Conservation (phyloP, 2,113 vertebrate species). For the Boulengeromyrus knoepffleri region DNA sequence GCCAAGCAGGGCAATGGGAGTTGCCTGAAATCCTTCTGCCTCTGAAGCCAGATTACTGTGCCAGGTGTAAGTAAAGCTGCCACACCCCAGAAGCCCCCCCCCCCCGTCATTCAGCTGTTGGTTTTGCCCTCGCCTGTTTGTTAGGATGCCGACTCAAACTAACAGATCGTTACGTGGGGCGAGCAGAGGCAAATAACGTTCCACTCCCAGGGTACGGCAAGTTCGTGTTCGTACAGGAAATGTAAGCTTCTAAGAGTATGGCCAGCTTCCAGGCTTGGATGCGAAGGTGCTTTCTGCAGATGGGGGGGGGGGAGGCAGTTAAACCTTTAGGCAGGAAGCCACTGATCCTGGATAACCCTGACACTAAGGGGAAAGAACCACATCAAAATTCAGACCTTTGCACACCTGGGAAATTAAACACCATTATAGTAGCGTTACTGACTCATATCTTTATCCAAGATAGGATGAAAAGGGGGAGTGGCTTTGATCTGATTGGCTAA, state of each 20-base stretch:
- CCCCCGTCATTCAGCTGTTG: background rate
- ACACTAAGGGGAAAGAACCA: background rate
- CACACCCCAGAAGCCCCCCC: background rate
- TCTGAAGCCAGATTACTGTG: constrained; percentile 1
- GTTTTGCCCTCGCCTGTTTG: background rate
- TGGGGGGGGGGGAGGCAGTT: background rate
- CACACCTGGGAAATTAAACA: constrained; percentile 3
- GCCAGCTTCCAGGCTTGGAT: background rate
- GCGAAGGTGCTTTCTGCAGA: background rate
- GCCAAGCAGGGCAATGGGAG: background rate
- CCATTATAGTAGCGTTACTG: background rate
- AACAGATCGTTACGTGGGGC: background rate
- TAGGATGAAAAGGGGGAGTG: background rate
- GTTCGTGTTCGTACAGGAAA: constrained; percentile 13
- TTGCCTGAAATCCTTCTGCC: background rate
- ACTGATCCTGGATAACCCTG: background rate
- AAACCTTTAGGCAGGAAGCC: background rate
- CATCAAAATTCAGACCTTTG: background rate
- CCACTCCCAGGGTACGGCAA: background rate
- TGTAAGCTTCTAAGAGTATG: background rate
- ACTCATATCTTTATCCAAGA: background rate
- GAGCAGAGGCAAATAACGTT: constrained; percentile 3
- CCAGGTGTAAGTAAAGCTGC: constrained; percentile 11
- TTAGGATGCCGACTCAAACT: background rate
- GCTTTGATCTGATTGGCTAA: background rate